These are phyloP conservation scores for Coilia nasus DNA, from an alignment of 2,797 vertebrate genomes.

Conservation along the genomic window DNA sequence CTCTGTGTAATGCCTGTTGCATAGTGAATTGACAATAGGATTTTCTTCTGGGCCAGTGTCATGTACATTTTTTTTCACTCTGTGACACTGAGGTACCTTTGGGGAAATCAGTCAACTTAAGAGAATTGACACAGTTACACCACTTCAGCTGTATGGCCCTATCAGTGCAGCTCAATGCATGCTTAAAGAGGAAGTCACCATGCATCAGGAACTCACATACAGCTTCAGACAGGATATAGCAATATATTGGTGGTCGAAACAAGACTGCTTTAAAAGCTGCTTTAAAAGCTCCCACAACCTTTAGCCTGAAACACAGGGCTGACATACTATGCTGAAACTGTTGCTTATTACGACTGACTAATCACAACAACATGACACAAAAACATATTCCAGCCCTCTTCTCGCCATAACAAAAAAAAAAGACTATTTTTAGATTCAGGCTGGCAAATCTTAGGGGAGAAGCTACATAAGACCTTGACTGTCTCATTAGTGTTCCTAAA, in stretches of 20 bases:
- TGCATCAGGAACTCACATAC: neutral
- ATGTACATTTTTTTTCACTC: neutral
- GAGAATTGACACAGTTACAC: neutral
- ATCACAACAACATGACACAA: no score
- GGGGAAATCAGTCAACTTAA: neutral
- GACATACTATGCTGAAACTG: neutral
- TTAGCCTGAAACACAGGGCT: neutral
- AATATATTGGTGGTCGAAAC: neutral
- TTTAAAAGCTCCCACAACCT: neutral
- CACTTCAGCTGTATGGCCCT: neutral
- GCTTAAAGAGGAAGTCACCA: neutral
- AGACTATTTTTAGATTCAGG: neutral
- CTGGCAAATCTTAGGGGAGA: neutral
- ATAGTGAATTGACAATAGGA: no score
- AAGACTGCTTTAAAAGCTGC: neutral
- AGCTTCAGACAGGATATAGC: slow-evolving; percentile 8
- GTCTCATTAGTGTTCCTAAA: neutral
- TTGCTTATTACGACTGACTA: neutral
- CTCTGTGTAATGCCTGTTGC: no score
- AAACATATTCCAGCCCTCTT: no score
- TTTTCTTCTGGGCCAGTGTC: no score
- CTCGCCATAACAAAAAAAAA: no score
- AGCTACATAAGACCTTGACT: neutral
- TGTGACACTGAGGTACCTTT: neutral
- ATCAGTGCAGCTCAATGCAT: neutral